Conservation (phyloP, 35 echinoderm and acorn worm genomes). For the Apostichopus parvimensis region DNA sequence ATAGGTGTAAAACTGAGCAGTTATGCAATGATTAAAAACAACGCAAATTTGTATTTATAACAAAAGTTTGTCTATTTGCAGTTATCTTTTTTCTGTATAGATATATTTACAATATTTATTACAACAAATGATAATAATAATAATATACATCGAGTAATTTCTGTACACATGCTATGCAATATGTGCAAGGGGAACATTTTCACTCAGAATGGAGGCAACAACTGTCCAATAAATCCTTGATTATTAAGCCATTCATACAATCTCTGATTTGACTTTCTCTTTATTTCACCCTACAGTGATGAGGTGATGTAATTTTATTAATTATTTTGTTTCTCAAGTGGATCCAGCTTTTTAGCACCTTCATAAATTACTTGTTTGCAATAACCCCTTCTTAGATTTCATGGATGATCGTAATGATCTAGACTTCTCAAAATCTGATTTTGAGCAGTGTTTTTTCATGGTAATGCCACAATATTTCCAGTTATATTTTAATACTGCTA, state of each 20-base stretch:
- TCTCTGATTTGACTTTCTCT: no score
- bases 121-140: background rate
- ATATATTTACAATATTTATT: slow-evolving; percentile 53
- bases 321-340: background rate
- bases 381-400: no score
- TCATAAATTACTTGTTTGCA: no score
- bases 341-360: background rate
- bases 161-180: slow-evolving; percentile 22
- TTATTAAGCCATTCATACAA: background rate
- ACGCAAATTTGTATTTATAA: slow-evolving; percentile 29
- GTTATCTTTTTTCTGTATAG: slow-evolving; percentile 33
- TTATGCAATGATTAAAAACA: background rate
- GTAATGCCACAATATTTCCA: no score
- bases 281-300: no score
- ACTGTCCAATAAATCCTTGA: background rate
- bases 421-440: no score
- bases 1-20: no score
- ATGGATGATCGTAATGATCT: no score
- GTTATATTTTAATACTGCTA: no score
- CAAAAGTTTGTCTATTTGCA: slow-evolving; percentile 26
- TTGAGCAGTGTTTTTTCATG: no score
- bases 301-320: no score
- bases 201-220: background rate
- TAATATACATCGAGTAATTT: slow-evolving; percentile 35
- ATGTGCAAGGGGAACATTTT: background rate